A percentile compares a stretch with the other conserved stretches of the same genome.
These are phyloP conservation scores for Aphodius granarius DNA, from an alignment of 2,888 invertebrate species.

Conservation along the genomic window DNA sequence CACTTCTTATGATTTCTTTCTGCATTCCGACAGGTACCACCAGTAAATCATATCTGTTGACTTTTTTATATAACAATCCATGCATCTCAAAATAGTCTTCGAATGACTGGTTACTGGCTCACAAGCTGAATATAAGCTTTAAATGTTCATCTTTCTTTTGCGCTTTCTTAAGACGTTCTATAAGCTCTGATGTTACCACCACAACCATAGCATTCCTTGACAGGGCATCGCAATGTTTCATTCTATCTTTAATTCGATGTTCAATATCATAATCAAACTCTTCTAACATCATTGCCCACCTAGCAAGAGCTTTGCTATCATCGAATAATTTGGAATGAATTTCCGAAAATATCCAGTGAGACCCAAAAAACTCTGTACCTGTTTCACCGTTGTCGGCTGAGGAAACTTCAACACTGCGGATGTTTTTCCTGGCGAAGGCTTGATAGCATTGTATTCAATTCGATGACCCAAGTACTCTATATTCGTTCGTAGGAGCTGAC, in stretches of 20 bases:
- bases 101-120: too few relatives aligned
- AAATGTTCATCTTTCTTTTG: too few relatives aligned
- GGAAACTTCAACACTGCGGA: not conserved
- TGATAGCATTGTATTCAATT: not conserved
- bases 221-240: slow-evolving; percentile 4
- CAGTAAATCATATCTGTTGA: too few relatives aligned
- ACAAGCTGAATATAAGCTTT: too few relatives aligned
- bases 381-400: slow-evolving; percentile 1
- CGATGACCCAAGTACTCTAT: slow-evolving; percentile 5
- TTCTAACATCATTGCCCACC: not conserved
- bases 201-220: not conserved
- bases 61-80: too few relatives aligned
- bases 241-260: not conserved
- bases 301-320: slow-evolving; percentile 34
- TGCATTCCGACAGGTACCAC: slow-evolving; percentile 43
- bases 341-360: slow-evolving; percentile 46
- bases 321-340: slow-evolving; percentile 41
- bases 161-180: too few relatives aligned
- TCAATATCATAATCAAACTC: not conserved
- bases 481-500: not conserved
- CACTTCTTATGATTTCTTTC: slow-evolving; percentile 42
- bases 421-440: not conserved
- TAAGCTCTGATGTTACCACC: slow-evolving; percentile 23
- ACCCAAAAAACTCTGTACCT: slow-evolving; percentile 27
- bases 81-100: too few relatives aligned